Conservation (phyloP, 1,140 invertebrate genomes). For the Adoxophyes honmai region DNA sequence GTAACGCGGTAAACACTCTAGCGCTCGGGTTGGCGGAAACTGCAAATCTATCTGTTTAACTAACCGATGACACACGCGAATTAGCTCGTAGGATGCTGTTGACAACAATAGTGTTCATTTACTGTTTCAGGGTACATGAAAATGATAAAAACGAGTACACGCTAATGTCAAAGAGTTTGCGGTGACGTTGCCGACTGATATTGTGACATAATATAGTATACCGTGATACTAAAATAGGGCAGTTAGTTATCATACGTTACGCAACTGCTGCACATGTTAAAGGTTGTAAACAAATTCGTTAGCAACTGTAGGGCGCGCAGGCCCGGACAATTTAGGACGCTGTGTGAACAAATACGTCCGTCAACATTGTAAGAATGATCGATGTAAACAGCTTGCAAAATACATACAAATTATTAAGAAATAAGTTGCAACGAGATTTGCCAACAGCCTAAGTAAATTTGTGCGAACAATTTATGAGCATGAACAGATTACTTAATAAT, state of each 20-base stretch:
- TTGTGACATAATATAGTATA: conserved; percentile 23
- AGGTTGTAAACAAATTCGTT: conserved; percentile 46
- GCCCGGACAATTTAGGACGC: conserved; percentile 25
- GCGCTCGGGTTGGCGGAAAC: conserved; percentile 21
- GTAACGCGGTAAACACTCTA: conserved; percentile 25
- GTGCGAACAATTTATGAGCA: conserved; percentile 28
- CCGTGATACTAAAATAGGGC: conserved; percentile 33
- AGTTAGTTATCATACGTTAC: conserved; percentile 44
- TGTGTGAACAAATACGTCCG: conserved; percentile 13
- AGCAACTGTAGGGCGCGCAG: conserved; percentile 39
- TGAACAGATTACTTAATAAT: conserved; percentile 40
- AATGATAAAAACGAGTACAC: too few species aligned
- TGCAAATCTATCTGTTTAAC: conserved; percentile 31
- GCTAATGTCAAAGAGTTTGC: too few species aligned
- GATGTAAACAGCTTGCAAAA: conserved; percentile 31
- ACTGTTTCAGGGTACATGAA: too few species aligned
- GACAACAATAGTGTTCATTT: too few species aligned
- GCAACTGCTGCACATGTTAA: conserved; percentile 28
- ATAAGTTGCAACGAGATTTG: conserved; percentile 24
- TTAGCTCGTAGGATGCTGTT: too few species aligned
- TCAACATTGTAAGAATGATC: conserved; percentile 17
- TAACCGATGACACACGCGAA: conserved; percentile 17
- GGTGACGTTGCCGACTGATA: conserved; percentile 18
- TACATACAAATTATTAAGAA: conserved; percentile 26
- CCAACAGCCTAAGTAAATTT: neutral